phyloP scores from a whole-genome alignment of 2,888 invertebrate species.

The Laspeyria flexula region DNA sequence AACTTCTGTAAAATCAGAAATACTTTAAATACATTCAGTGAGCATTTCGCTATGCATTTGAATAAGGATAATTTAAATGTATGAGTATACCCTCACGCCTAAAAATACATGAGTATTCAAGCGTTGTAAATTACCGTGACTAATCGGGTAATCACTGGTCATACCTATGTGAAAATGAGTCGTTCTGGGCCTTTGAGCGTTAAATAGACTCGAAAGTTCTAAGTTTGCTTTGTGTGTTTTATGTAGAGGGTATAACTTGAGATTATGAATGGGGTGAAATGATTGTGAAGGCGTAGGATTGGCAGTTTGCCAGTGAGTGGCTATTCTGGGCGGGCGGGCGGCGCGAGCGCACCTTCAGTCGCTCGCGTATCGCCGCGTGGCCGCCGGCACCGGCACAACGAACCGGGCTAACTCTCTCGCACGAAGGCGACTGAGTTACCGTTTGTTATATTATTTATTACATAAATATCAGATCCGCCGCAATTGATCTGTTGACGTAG shows the following conservation, averaged over 20 bases:
- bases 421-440: conserved; percentile 24
- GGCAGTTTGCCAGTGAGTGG: conserved; percentile 68
- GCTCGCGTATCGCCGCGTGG: conserved; percentile 60
- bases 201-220: neutral
- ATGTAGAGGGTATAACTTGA: conserved; percentile 18
- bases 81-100: conserved; percentile 1
- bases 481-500: neutral
- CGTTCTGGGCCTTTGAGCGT: neutral
- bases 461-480: neutral
- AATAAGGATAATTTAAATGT: conserved; percentile 12
- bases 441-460: conserved; percentile 27
- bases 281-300: conserved; percentile 60
- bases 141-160: conserved; percentile 12
- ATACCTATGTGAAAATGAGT: neutral
- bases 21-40: neutral
- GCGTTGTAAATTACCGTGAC: conserved; percentile 19
- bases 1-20: no score
- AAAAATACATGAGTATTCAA: conserved; percentile 16
- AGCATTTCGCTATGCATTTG: neutral
- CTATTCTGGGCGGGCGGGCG: conserved; percentile 78
- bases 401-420: conserved; percentile 31
- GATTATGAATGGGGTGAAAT: conserved; percentile 75
- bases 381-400: conserved; percentile 36
- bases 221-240: neutral
- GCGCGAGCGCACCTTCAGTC: conserved; percentile 75